Base-by-base conservation (phyloP, 1,140 invertebrate species). In the Hetaerina americana region DNA sequence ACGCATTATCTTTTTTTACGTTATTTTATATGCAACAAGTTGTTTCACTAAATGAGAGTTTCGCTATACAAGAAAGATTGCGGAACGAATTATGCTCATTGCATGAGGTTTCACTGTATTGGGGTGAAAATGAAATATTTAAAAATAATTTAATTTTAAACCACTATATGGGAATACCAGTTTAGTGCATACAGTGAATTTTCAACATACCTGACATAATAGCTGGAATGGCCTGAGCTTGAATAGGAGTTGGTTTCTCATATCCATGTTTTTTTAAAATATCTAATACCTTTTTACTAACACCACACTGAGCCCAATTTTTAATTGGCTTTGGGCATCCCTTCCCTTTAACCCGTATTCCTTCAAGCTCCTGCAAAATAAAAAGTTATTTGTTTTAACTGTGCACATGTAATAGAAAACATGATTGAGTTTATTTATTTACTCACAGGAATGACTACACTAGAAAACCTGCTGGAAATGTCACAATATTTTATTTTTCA, bases 231-330 rank as follows among this genome's bases (percentile, higher is more conserved):
- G 96, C 96, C 84, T 99, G 97, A 68, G 93, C 89, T 81, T 99
- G 98, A 78, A 99, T 99, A 0, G 98, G 97, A 3, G 98, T 99
- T 3, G 98, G 98, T 82, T 97, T 98, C 75, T 97, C 94, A 81
- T 97, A 99, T 72, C 87, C 87, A 31, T 96, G 83, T 83, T 92
- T 96, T 80, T 96, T 98, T 25, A 99, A 81, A 74, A 95, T 87
- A 76, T 98, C 96, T 78, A 99, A 82, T 79, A 99, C 92, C 80
- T 98, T 98, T 78, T 96, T 96, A 69, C 93, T 96, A 0, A 99
- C 93, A 29, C 98, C 98, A 80, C 95, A 97, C 76, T 99, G 98
- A 0, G 98, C 96, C 98, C 98, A 99, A 0, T 90, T 92, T 82
- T 90, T 95, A 18, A 99, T 95, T 0, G 97, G 96, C 78, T 95